A percentile compares a stretch with the other conserved stretches of the same genome.
Evolutionary conservation across 1,140 invertebrate species (phyloP).

Genomic region (Monochamus saltuarius): DNA sequence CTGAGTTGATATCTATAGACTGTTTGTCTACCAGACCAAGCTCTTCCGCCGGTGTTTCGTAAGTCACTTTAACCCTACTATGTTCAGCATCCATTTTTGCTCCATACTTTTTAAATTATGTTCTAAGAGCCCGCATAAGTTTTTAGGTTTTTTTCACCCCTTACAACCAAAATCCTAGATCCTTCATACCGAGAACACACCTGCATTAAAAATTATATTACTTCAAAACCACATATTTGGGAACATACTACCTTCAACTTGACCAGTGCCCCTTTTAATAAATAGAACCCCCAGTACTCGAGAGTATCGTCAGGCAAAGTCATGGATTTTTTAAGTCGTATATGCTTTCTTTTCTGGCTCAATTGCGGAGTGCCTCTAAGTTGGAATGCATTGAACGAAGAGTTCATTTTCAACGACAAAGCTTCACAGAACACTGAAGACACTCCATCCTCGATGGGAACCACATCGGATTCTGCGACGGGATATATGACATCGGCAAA

Average conservation of each 20-base stretch:
- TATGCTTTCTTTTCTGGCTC: constrained; percentile 69
- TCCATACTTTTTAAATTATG: constrained; percentile 63
- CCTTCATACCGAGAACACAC: constrained; percentile 79
- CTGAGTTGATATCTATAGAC: constrained; percentile 25
- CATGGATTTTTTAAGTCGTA: constrained; percentile 78
- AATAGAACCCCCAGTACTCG: constrained; percentile 87
- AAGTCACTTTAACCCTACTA: constrained; percentile 47
- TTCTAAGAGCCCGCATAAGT: constrained; percentile 75
- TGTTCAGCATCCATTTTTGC: constrained; percentile 60
- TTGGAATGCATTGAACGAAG: constrained; percentile 79
- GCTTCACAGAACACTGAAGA: constrained; percentile 77
- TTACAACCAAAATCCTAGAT: constrained; percentile 74
- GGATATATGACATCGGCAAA: constrained; percentile 73
- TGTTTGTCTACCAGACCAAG: constrained; percentile 52
- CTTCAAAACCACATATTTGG: neutral
- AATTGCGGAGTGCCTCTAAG: constrained; percentile 67
- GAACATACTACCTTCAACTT: constrained; percentile 29
- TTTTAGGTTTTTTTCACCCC: constrained; percentile 71
- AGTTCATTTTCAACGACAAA: constrained; percentile 77
- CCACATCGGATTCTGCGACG: constrained; percentile 78
- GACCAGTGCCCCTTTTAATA: constrained; percentile 62
- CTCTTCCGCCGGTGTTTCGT: constrained; percentile 31
- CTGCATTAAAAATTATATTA: constrained; percentile 36
- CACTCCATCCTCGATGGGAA: constrained; percentile 75
- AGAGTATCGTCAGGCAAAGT: constrained; percentile 79